phyloP scores from a whole-genome alignment of 2,113 vertebrate genomes.

The Ornithorhynchus anatinus region DNA sequence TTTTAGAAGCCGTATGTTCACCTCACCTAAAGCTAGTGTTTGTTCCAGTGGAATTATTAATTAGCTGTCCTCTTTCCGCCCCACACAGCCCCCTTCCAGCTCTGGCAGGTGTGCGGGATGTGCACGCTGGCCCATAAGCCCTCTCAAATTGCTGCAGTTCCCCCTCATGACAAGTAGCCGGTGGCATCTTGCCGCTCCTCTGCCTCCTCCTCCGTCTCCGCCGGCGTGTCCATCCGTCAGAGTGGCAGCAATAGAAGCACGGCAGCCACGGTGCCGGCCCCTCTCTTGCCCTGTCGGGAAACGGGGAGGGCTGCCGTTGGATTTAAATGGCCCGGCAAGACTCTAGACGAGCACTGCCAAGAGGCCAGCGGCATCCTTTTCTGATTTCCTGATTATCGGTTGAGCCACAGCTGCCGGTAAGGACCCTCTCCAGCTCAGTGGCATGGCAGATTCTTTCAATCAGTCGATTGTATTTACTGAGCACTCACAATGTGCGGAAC shows the following conservation, averaged over 20 bases:
- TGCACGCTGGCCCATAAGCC: neutral
- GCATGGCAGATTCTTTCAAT: too few species aligned
- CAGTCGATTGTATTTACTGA: too few species aligned
- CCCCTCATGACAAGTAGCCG: neutral
- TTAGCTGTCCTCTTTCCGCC: neutral
- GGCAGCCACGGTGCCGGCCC: neutral
- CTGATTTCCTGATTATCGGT: neutral
- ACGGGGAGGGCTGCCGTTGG: neutral
- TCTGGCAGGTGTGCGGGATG: neutral
- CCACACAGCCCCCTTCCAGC: neutral
- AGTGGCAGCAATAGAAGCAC: too few species aligned
- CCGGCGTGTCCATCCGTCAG: neutral
- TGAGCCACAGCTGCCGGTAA: neutral
- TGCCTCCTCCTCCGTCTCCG: neutral
- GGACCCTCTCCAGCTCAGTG: neutral
- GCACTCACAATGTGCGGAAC: too few species aligned
- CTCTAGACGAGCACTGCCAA: neutral
- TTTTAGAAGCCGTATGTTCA: neutral
- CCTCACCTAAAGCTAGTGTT: neutral
- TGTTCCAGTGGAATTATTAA: neutral
- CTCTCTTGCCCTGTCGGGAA: neutral
- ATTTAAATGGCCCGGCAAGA: neutral
- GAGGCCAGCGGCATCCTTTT: neutral
- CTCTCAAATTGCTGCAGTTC: neutral
- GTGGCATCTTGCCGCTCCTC: neutral